phyloP scores from a whole-genome alignment of 2,113 vertebrate genomes.

The Corythornis cristatus region DNA sequence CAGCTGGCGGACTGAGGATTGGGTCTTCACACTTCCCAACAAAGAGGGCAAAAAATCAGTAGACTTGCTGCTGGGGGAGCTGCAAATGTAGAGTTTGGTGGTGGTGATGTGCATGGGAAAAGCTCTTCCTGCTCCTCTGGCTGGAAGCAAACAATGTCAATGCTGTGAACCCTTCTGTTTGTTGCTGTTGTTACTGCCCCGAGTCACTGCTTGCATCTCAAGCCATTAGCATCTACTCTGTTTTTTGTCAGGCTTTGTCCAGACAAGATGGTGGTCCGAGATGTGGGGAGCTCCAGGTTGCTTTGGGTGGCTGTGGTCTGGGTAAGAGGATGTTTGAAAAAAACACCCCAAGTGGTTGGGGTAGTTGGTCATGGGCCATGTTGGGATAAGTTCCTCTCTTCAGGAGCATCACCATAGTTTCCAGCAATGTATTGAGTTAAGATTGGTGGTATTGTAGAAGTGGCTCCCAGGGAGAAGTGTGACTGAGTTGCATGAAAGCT shows the following conservation, averaged over 20 bases:
- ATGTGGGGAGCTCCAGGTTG: fast-evolving
- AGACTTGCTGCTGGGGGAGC: not conserved
- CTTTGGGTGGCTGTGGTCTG: not conserved
- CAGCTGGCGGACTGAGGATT: not conserved
- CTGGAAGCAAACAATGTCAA: not conserved
- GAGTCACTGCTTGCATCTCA: not conserved
- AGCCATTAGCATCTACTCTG: not conserved
- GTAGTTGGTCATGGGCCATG: not conserved
- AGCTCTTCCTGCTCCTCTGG: not conserved
- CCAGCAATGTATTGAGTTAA: not conserved
- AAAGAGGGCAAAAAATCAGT: not conserved
- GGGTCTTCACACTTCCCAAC: not conserved
- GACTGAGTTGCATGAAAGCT: not conserved
- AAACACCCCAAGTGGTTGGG: fast-evolving
- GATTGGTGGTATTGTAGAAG: not conserved
- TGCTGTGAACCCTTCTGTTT: not conserved
- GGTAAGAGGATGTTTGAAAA: not conserved
- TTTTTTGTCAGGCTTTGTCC: not conserved
- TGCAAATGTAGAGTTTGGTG: not conserved
- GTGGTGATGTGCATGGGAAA: not conserved
- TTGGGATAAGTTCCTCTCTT: not conserved
- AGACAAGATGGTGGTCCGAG: not conserved
- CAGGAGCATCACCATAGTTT: not conserved
- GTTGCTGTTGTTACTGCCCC: not conserved
- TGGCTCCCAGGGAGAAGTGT: not conserved